These are phyloP conservation scores for Hylyphantes graminicola DNA, from an alignment of 1,140 invertebrate species.

Conservation along the genomic window DNA sequence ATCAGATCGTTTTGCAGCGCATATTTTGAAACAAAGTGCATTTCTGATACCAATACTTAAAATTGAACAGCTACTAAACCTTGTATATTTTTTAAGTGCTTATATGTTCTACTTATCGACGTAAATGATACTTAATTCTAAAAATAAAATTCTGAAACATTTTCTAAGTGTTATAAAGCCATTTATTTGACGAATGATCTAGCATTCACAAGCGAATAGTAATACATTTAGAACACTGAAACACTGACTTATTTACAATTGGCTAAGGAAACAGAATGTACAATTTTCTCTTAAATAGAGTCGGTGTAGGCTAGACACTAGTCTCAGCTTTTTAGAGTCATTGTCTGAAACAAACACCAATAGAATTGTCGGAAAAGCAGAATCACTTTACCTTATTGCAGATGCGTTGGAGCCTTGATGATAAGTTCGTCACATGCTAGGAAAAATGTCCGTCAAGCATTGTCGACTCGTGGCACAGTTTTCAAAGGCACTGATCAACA, in stretches of 20 bases:
- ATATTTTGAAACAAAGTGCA: too few relatives aligned
- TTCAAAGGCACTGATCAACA: conserved; percentile 16
- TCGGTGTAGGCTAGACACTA: background rate
- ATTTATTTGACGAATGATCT: conserved; percentile 45
- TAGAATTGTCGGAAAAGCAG: conserved; percentile 9
- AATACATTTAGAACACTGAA: conserved; percentile 44
- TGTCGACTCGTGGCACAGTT: too few relatives aligned
- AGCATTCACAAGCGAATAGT: conserved; percentile 44
- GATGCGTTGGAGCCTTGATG: conserved; percentile 22
- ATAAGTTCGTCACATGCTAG: too few relatives aligned
- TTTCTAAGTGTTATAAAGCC: conserved; percentile 39
- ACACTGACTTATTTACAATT: conserved; percentile 39
- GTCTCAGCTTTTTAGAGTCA: background rate
- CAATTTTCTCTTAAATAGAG: conserved; percentile 1
- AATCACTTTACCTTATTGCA: conserved; percentile 43
- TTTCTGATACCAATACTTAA: too few relatives aligned
- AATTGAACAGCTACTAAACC: too few relatives aligned
- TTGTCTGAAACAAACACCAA: conserved; percentile 30
- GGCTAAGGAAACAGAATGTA: conserved; percentile 26
- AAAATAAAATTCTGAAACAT: too few relatives aligned
- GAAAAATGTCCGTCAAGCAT: background rate
- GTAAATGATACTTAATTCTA: too few relatives aligned
- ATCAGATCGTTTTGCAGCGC: too few relatives aligned
- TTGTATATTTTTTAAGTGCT: too few relatives aligned
- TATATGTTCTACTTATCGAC: too few relatives aligned